Evolutionary conservation across 2,113 vertebrate species (phyloP), one percentile per base, ranked within the genome.

Genomic region (Parotia lawesii): DNA sequence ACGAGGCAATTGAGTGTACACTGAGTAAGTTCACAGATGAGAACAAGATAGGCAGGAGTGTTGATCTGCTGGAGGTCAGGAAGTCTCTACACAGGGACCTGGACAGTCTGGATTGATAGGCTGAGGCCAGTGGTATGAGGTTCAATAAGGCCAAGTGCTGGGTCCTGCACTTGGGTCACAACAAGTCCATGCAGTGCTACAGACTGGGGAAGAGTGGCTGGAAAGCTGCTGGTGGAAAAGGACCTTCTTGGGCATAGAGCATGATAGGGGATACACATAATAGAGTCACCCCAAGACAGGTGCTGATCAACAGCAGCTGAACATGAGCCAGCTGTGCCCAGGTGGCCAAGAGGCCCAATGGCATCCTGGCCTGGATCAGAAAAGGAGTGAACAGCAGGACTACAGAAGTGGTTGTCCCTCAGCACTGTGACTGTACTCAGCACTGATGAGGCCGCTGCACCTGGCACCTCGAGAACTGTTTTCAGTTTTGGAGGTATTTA

Each of bases 141-240:
- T 1, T 56, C n/a, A 56, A 24, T 3, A 73, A 64, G 12, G n/a
- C 10, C 23, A 28, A n/a, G 8, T 20, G 9, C 15, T 0, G 1
- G 37, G 15, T 44, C 37, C 15, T 56, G 50, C 23, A 8, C 28
- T 15, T 12, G 18, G 9, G 15, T 12, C 29, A 48, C 14, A 74
- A 24, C 15, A 15, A 24, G 3, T 15, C 19, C n/a, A 4, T 3
- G 28, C n/a, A 65, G 29, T 0, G 0, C 22, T n/a, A 6, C 61
- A 37, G 44, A 4, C 44, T 58, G n/a, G 27, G 21, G 14, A 16
- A 35, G 44, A 66, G 42, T 21, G 25, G 1, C 31, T 66, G 44
- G 25, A 66, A 85, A 48, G 6, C 8, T 25, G 20, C 12, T 1
- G 1, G 24, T 5, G 6, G 45, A 54, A 72, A 72, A 72, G n/a